Evolutionary conservation across 2,797 vertebrate genomes (phyloP).

Genomic region (Alauda arvensis): DNA sequence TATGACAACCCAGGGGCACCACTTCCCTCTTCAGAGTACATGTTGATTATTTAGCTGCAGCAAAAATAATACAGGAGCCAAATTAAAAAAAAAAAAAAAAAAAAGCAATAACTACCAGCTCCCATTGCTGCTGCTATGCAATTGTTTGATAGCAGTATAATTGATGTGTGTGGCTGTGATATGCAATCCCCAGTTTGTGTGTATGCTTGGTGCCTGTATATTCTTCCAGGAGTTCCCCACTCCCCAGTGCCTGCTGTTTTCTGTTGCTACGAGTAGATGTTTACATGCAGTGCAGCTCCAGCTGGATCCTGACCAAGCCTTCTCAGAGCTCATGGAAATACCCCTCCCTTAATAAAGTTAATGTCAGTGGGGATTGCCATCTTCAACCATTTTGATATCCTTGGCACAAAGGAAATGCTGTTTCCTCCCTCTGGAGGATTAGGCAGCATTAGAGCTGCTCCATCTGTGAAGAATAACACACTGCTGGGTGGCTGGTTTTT

Average conservation of each 20-base stretch:
- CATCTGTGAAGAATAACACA: background rate
- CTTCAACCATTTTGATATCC: constrained; percentile 6
- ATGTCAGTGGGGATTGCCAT: background rate
- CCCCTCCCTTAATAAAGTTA: background rate
- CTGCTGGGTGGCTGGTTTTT: background rate
- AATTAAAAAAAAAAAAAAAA: background rate
- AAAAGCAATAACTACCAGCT: background rate
- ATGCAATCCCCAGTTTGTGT: background rate
- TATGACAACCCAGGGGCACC: background rate
- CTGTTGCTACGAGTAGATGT: background rate
- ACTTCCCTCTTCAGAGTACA: background rate
- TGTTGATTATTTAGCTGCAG: background rate
- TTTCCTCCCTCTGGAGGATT: constrained; percentile 22
- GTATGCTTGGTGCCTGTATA: background rate
- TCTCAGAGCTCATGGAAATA: background rate
- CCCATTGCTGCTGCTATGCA: background rate
- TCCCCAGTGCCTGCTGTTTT: background rate
- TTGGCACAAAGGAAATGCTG: constrained; percentile 19
- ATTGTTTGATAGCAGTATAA: background rate
- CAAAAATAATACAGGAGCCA: constrained; percentile 16
- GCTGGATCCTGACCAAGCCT: background rate
- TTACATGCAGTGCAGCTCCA: background rate
- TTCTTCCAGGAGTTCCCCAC: background rate
- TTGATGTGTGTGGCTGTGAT: background rate
- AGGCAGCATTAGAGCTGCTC: constrained; percentile 4